Base-by-base conservation (phyloP, 2,113 vertebrate genomes). In the Verasper variegatus region DNA sequence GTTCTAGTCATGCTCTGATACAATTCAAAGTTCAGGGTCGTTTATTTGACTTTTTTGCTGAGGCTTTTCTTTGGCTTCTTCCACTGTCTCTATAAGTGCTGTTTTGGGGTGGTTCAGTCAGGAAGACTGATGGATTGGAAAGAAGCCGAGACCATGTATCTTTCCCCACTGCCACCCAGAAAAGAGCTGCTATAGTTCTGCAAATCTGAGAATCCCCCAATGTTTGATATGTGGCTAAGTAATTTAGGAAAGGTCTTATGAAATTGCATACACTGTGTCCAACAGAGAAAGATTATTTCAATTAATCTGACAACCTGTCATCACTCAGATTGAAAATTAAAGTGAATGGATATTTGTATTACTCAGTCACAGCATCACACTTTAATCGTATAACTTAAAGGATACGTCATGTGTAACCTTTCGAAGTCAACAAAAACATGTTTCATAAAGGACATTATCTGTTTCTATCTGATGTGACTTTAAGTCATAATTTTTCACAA, bases 401-500 rank as follows among this genome's bases (percentile, higher is more conserved):
- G 51, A n/a, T n/a, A n/a, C 9, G 20, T 12, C 21, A 55, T 55
- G 5, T 18, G 47, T 9, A 51, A 51, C 23, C 17, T 31, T 31
- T 58, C 5, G 1, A 58, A 27, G 14, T 31, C 15, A 15, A 26
- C 26, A 18, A 58, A 7, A 58, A 4, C 1, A 23, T 8, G 23
- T 57, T 4, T 10, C 55, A 57, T 26, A 27, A 58, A 56, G n/a
- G 14, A 59, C 10, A 35, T 35, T 15, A 31, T 59, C 7, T 35
- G 17, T 59, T 59, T 59, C 57, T 18, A 1, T 35, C 7, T 35
- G 57, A 69, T 65, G 37, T 23, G 3, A 68, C 31, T 69, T 60
- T 13, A 70, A 63, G 47, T 63, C 67, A 66, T 62, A 2, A 69
- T 80, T 82, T 81, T 73, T 65, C 55, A 57, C 40, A 61, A 11